Base-by-base conservation (phyloP, 1,140 invertebrate genomes). In the Drosophila ambigua region DNA sequence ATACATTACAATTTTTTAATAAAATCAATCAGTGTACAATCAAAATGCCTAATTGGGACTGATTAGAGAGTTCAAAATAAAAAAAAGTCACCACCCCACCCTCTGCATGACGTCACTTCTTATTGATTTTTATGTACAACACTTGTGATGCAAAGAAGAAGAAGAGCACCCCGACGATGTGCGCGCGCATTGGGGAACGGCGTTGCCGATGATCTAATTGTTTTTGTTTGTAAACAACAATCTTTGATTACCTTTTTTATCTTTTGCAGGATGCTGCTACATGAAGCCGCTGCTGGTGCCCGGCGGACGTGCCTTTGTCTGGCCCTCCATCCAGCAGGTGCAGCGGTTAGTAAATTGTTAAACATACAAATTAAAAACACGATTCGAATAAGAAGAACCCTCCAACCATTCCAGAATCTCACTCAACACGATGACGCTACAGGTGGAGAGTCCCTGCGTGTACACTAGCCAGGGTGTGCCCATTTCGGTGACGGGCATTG, bases 381-480 rank as follows among this genome's bases (percentile, higher is more conserved):
- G 4, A 62, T 46, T 69, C 51, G 63, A 63, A 43, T 50, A 50
- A 71, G 26, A 55, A 43, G 53, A 53, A 13, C 31, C 53, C 79
- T 62, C 85, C 65, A 92, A 48, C 16, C 16, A 23, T 20, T 92
- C 11, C 84, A 97, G 98, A 92, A 98, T 99, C 88, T 98, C 97
- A 15, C 93, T 99, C 55, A 99, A 99, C 92, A 98, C 97, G 5
- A 98, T 99, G 97, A 99, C 98, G 4, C 93, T 99, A 26, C 96
- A 97, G 93, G 96, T 98, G 39, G 96, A 97, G 92, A 97, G 96
- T 82, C 96, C 96, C 2, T 97, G 96, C 63, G 98, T 99, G 0
- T 99, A 99, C 92, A 99, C 98, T 24, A 97, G 97, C 89, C 97
- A 98, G 92, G 98, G 98, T 58, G 98, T 99, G 31, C 97, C 98